Conservation (phyloP, 2,888 invertebrate genomes). For the Hydrotaea cyrtoneurina region DNA sequence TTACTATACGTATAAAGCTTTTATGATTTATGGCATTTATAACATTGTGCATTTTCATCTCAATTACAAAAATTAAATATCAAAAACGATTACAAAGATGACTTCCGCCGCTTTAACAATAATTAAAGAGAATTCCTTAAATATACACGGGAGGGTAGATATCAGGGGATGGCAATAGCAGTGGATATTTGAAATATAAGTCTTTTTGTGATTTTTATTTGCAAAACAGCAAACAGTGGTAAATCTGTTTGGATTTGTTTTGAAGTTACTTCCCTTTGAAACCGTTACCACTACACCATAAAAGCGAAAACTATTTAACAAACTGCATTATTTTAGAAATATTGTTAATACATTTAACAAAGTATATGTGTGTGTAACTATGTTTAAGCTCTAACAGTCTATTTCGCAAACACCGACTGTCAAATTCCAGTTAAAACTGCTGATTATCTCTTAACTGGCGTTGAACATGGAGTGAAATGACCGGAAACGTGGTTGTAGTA, state of each 20-base stretch:
- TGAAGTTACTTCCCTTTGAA: too few relatives aligned
- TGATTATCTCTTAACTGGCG: too few relatives aligned
- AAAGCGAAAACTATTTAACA: not conserved
- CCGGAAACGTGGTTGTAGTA: too few relatives aligned
- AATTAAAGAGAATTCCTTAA: not conserved
- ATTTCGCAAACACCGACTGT: too few relatives aligned
- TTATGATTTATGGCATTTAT: conserved; percentile 11
- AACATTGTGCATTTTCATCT: not conserved
- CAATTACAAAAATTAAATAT: not conserved
- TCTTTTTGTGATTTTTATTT: too few relatives aligned
- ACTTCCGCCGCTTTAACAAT: not conserved
- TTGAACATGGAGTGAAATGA: too few relatives aligned
- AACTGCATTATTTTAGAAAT: not conserved
- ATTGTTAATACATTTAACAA: not conserved
- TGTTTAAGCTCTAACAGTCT: not conserved
- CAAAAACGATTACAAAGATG: not conserved
- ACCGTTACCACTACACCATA: not conserved
- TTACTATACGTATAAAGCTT: conserved; percentile 26
- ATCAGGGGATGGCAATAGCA: too few relatives aligned
- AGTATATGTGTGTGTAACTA: not conserved
- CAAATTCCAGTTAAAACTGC: too few relatives aligned
- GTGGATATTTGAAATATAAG: too few relatives aligned
- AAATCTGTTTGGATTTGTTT: too few relatives aligned
- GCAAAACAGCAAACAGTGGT: too few relatives aligned
- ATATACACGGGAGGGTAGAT: not conserved